phyloP scores from a whole-genome alignment of 2,113 vertebrate genomes.

The Stictonetta naevosa region DNA sequence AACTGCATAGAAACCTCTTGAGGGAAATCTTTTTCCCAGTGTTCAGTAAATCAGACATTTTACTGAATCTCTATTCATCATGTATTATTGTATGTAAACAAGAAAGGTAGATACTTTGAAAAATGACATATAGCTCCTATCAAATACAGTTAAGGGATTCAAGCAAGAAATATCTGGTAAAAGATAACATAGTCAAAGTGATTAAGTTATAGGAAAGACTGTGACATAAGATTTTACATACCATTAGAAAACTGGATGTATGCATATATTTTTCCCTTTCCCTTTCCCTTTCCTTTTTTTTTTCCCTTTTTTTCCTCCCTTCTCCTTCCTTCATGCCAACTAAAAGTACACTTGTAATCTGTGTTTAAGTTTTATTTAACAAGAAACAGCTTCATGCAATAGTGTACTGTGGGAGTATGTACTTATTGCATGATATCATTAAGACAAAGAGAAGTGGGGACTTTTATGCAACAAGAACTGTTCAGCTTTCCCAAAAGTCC shows the following conservation, averaged over 20 bases:
- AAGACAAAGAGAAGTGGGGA: neutral
- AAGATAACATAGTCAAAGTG: neutral
- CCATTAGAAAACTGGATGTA: neutral
- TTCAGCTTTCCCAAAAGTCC: neutral
- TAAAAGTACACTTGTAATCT: neutral
- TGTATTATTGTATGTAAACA: neutral
- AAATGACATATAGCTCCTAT: neutral
- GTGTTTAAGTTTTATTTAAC: neutral
- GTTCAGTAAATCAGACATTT: neutral
- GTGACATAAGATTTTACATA: neutral
- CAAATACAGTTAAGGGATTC: neutral
- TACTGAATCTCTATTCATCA: neutral
- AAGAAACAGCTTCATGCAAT: neutral
- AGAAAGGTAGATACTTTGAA: neutral
- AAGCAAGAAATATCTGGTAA: neutral
- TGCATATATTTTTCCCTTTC: neutral
- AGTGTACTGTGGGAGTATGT: neutral
- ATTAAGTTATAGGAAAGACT: neutral
- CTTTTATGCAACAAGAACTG: neutral
- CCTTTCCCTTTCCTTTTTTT: too few relatives aligned
- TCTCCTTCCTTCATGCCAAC: neutral
- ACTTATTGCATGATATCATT: neutral
- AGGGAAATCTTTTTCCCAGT: neutral
- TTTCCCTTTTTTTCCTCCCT: too few relatives aligned
- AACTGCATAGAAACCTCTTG: neutral